Evolutionary conservation across 2,797 vertebrate species (phyloP).

Genomic region (Sciurus vulgaris): DNA sequence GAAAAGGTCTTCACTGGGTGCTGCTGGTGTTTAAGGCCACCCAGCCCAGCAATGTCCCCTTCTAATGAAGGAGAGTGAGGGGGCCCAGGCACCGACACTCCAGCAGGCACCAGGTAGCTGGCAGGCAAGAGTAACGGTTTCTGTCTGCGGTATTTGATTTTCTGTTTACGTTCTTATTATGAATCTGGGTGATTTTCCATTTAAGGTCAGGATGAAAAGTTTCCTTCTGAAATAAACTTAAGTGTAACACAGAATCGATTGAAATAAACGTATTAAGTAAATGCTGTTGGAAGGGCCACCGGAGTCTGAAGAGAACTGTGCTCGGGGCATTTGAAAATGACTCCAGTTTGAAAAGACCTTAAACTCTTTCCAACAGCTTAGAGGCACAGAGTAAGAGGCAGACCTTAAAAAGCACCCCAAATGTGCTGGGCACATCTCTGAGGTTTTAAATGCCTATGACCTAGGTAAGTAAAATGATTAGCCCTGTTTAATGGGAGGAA

Average conservation of each 20-base stretch:
- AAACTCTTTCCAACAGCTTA: neutral
- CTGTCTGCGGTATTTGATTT: neutral
- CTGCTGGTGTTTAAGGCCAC: too few relatives aligned
- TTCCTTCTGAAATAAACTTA: conserved; percentile 25
- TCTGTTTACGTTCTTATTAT: neutral
- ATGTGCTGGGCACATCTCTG: too few relatives aligned
- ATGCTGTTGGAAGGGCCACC: neutral
- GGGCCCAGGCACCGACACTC: accelerated
- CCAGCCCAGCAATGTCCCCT: neutral
- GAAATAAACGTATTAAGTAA: neutral
- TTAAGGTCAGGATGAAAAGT: neutral
- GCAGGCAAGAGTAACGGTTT: neutral
- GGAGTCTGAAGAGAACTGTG: neutral
- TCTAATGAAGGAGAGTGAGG: too few relatives aligned
- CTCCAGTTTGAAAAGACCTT: neutral
- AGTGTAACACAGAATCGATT: neutral
- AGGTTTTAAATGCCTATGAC: neutral
- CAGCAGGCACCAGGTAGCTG: too few relatives aligned
- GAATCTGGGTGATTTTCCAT: neutral
- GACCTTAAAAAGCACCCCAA: neutral
- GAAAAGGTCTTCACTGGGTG: neutral
- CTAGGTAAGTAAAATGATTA: neutral
- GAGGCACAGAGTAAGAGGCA: neutral
- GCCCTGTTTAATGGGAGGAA: neutral
- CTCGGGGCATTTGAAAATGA: neutral